Percentiles rank a stretch among this genome's conserved stretches.
These are phyloP conservation scores for Lepidothrix coronata DNA, from an alignment of 2,113 vertebrate genomes.

Conservation along the genomic window DNA sequence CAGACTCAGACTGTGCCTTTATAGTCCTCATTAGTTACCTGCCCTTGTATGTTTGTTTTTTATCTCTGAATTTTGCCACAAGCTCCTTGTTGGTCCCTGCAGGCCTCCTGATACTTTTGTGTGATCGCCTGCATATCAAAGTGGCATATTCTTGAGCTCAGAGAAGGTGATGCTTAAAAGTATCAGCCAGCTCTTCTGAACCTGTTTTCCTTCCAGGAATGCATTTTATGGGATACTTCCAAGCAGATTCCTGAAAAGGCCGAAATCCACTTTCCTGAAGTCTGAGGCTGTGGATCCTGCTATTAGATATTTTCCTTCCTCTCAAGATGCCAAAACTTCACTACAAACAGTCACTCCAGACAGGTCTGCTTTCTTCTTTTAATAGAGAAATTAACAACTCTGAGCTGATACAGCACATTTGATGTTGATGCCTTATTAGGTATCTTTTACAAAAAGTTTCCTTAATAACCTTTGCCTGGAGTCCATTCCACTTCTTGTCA, in stretches of 20 bases:
- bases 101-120: neutral
- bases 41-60: neutral
- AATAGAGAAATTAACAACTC: neutral
- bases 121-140: neutral
- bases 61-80: neutral
- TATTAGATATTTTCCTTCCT: neutral
- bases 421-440: neutral
- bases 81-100: neutral
- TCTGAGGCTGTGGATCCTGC: neutral
- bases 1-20: neutral
- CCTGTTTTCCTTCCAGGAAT: neutral
- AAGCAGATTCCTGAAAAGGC: neutral
- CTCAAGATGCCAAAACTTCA: neutral
- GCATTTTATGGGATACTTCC: neutral
- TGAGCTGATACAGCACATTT: neutral
- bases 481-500: neutral
- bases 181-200: neutral
- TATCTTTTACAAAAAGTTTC: neutral
- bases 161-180: neutral
- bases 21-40: neutral
- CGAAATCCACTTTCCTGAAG: neutral
- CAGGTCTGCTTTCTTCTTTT: neutral
- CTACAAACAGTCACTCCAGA: neutral
- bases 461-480: neutral
- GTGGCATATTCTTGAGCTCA: neutral